Conservation (phyloP, 2,797 vertebrate species). For the Fratercula arctica region DNA sequence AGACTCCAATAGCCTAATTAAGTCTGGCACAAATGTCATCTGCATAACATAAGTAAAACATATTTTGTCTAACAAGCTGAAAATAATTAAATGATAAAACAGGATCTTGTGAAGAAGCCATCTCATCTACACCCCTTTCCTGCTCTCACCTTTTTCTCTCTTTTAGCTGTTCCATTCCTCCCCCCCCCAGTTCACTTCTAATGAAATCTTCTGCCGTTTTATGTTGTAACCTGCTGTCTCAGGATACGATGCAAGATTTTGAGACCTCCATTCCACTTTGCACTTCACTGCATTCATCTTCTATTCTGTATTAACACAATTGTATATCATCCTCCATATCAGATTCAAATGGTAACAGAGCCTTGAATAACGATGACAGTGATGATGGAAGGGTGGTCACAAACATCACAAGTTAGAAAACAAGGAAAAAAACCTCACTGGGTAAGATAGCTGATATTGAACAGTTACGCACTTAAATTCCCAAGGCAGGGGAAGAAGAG, state of each 20-base stretch:
- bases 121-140: background rate
- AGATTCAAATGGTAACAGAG: background rate
- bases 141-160: background rate
- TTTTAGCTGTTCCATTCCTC: background rate
- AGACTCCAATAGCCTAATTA: slow-evolving; percentile 17
- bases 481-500: rapidly evolving
- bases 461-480: background rate
- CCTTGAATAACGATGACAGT: background rate
- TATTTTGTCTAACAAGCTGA: slow-evolving; percentile 20
- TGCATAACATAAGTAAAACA: slow-evolving; percentile 18
- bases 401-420: background rate
- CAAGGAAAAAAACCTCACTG: background rate
- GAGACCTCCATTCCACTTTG: background rate
- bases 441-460: background rate
- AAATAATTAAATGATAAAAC: slow-evolving; percentile 13
- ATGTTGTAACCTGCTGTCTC: background rate
- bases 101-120: background rate
- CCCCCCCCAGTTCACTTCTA: background rate
- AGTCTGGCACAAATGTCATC: background rate
- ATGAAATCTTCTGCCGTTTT: background rate
- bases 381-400: background rate
- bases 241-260: background rate
- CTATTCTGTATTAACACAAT: background rate
- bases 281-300: background rate
- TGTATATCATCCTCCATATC: background rate